Conservation (phyloP, 2,888 invertebrate genomes). For the Synanthedon myopaeformis region DNA sequence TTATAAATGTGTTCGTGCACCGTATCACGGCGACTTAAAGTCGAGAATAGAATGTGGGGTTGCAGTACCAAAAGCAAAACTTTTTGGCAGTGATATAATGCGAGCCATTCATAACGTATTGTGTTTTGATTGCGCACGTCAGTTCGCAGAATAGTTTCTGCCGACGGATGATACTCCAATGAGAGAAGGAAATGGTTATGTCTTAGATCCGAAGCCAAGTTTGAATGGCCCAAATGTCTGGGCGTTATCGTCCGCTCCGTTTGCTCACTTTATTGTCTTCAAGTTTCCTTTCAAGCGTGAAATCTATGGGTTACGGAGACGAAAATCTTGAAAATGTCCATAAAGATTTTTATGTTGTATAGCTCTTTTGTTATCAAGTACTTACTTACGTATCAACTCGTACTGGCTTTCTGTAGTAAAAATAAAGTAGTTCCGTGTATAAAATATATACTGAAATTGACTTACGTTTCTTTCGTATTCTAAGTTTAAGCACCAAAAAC, state of each 20-base stretch:
- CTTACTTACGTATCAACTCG: not conserved
- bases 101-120: constrained; percentile 64
- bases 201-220: constrained; percentile 43
- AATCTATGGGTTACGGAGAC: constrained; percentile 23
- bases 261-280: constrained; percentile 47
- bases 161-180: constrained; percentile 42
- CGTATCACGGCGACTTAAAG: constrained; percentile 8
- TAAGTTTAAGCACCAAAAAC: no score
- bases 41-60: constrained; percentile 5
- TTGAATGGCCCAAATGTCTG: constrained; percentile 42
- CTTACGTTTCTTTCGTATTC: no score
- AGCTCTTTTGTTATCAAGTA: not conserved
- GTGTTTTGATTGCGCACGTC: constrained; percentile 64
- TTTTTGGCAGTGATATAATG: constrained; percentile 32
- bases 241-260: constrained; percentile 39
- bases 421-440: no score
- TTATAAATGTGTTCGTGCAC: not conserved
- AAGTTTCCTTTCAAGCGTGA: constrained; percentile 24
- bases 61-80: constrained; percentile 4
- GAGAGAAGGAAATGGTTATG: constrained; percentile 58
- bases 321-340: constrained; percentile 8
- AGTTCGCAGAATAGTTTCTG: constrained; percentile 45
- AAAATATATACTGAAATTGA: no score
- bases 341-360: not conserved
- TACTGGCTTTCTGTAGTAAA: no score